Evolutionary conservation across 2,797 vertebrate genomes (phyloP), one percentile per base, ranked within the genome.

Genomic region (Garrulus glandarius): DNA sequence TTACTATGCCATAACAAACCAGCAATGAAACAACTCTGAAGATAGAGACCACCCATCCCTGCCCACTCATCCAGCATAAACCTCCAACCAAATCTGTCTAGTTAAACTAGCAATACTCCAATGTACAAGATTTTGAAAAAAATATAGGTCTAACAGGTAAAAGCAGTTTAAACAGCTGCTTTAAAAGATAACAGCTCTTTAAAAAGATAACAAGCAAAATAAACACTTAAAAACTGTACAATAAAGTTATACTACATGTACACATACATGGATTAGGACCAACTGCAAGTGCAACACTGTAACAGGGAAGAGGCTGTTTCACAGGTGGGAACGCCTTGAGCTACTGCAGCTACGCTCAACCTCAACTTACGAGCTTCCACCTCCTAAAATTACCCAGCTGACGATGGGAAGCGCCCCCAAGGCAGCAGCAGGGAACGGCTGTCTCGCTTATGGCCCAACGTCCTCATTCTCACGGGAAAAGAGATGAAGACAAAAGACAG

Each of bases 251-350:
- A 9, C 9, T 60, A 36, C 32, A 18, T 0, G 15, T 1, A 37
- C 4, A 21, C 4, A 7, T 1, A 8, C 1, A 6, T 0, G 1
- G 18, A 5, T 23, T 43, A 55, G 65, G 2, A 50, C 1, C 4
- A 6, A 5, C 9, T 11, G 1, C 23, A 39, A 81, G 5, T 7
- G 19, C 69, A 69, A 37, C 2, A 4, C 3, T 1, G 3, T 1
- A 47, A 24, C 4, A 5, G 11, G 22, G 24, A 30, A 43, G 63
- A 15, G 26, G 21, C 49, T 21, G 32, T 56, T 34, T 29, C 82
- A 46, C 10, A 34, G 34, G 3, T 27, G 9, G 6, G 30, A 68
- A 79, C 0, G 39, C 32, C 70, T 2, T 10, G 5, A 68, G 15
- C 36, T 37, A 4, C 63, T 3, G 7, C 49, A 82, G 23, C 9